phyloP scores from a whole-genome alignment of 2,113 vertebrate species.

The Oxyura jamaicensis region DNA sequence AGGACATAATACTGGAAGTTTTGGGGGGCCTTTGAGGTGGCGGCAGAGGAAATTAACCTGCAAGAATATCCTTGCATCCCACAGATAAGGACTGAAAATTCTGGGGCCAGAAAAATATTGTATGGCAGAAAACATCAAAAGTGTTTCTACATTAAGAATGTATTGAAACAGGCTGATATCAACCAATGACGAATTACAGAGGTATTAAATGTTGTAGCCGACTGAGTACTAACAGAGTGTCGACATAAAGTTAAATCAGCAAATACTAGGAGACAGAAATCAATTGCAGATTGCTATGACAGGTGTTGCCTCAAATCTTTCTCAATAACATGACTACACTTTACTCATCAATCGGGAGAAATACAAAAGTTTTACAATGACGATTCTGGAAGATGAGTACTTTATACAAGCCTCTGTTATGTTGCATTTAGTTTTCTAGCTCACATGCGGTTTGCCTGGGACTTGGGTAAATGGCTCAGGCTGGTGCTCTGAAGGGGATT shows the following conservation, averaged over 20 bases:
- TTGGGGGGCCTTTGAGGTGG: background rate
- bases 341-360: background rate
- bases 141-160: background rate
- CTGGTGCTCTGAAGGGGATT: accelerated
- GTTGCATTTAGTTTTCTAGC: background rate
- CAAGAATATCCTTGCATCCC: background rate
- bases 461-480: background rate
- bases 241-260: background rate
- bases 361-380: background rate
- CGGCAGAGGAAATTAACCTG: background rate
- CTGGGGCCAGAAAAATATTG: background rate
- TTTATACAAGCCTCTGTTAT: background rate
- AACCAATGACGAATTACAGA: background rate
- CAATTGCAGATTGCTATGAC: background rate
- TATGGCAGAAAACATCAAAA: background rate
- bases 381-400: background rate
- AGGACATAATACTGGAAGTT: background rate
- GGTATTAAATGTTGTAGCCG: background rate
- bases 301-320: background rate
- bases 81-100: background rate
- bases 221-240: background rate
- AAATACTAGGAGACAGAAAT: background rate
- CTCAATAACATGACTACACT: background rate
- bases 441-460: background rate
- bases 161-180: background rate